Evolutionary conservation across 2,797 vertebrate species (phyloP), one percentile per base, ranked within the genome.

Genomic region (Anguilla pacifica): DNA sequence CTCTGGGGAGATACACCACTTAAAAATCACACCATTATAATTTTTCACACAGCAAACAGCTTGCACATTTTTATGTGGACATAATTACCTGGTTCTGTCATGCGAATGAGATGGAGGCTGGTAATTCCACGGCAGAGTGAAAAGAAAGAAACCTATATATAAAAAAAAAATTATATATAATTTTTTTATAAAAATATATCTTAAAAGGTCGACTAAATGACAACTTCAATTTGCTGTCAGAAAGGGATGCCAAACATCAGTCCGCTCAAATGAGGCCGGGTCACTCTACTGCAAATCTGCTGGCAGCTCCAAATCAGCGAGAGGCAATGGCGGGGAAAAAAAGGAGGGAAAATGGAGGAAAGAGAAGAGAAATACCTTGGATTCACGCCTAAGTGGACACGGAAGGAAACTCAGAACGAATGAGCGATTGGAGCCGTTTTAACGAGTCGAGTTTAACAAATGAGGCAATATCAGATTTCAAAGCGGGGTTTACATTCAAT

Each of bases 31-130:
- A 95, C 95, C 95, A 96, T 96, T 96, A 96, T 96, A 95, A 96
- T 96, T 95, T 96, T 96, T 96, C 96, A 96, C 94, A 94, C 93
- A 88, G 88, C 88, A 89, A 89, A 89, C 88, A 89, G 88, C 88
- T 86, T 89, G 88, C 88, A 88, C 95, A 93, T 95, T 95, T 93
- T 94, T 95, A 95, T 95, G 94, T 94, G 94, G 94, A 95, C 95
- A 96, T 96, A 96, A 96, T 96, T 96, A 96, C 95, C 95, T 93
- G 93, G 94, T 95, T 95, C 95, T 96, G 96, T 96, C 96, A 96
- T 94, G 88, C 88, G 88, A 89, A 89, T 74, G 88, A 89, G 85
- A 86, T 84, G 88, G 79, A 89, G 86, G 53, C 81, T 77, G 72
- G 88, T 86, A 86, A 88, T 88, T 64, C 85, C 85, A 83, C 64